These are phyloP conservation scores for Luffia ferchaultella DNA, from an alignment of 2,888 invertebrate genomes.

Conservation along the genomic window DNA sequence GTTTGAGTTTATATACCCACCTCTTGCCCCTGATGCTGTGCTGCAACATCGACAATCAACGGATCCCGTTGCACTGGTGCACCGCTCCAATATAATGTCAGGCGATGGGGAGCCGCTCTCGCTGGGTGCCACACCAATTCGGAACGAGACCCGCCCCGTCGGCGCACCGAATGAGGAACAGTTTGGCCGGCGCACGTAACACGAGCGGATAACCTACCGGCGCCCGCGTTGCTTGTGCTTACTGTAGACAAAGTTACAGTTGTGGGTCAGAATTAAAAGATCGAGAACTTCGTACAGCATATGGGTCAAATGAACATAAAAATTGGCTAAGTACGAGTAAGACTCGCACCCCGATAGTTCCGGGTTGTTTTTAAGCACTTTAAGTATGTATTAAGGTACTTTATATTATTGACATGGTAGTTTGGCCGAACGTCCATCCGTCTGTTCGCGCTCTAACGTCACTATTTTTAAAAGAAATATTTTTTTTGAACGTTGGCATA, in stretches of 20 bases:
- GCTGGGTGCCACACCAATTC: conserved; percentile 90
- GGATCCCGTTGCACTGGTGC: conserved; percentile 71
- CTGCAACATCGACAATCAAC: conserved; percentile 62
- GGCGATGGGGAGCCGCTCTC: conserved; percentile 85
- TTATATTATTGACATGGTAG: too few species aligned
- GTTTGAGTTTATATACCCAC: conserved; percentile 34
- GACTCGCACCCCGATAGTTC: too few species aligned
- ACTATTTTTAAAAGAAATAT: too few species aligned
- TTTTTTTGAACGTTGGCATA: too few species aligned
- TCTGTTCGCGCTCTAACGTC: too few species aligned
- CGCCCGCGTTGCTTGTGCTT: conserved; percentile 81
- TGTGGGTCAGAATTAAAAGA: background rate
- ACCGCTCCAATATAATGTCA: conserved; percentile 87
- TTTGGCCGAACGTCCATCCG: too few species aligned
- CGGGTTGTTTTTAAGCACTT: too few species aligned
- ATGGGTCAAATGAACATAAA: background rate
- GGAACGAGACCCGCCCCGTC: conserved; percentile 75
- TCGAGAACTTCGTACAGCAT: background rate
- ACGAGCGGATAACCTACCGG: conserved; percentile 81
- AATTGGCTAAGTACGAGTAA: background rate
- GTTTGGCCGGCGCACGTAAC: conserved; percentile 84
- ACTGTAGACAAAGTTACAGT: conserved; percentile 43
- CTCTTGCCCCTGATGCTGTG: conserved; percentile 76
- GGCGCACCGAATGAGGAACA: conserved; percentile 83
- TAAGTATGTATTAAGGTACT: too few species aligned